Conservation (phyloP, 1,140 invertebrate genomes). For the Cotesia typhae region DNA sequence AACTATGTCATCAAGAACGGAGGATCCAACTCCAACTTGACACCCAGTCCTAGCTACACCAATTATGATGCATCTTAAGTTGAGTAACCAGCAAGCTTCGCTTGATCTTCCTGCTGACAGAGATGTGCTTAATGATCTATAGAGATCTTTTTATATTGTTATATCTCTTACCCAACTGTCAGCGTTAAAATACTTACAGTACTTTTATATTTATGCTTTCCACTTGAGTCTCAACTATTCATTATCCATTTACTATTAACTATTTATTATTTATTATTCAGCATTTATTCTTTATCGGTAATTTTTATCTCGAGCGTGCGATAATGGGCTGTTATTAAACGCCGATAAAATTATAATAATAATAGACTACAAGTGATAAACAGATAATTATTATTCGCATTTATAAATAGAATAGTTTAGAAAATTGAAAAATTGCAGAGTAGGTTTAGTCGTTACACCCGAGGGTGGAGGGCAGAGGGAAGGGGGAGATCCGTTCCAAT, state of each 20-base stretch:
- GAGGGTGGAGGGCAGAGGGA: background rate
- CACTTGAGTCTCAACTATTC: no score
- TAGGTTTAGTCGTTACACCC: conserved; percentile 7
- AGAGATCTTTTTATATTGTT: no score
- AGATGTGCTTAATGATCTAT: no score
- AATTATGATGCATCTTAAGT: conserved; percentile 1
- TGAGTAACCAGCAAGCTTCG: background rate
- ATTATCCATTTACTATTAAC: no score
- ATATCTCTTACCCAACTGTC: no score
- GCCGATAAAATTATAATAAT: background rate
- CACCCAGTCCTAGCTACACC: background rate
- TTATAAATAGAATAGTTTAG: conserved; percentile 16
- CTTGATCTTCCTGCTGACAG: no score
- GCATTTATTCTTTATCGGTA: no score
- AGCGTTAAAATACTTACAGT: no score
- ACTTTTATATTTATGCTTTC: no score
- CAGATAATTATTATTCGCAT: background rate
- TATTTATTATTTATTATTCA: no score
- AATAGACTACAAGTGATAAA: background rate
- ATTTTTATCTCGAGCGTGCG: background rate
- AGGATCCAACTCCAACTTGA: no score
- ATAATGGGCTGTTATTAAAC: background rate
- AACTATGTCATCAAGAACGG: no score
- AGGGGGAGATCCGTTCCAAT: background rate
- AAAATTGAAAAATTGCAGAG: conserved; percentile 27